Conservation (phyloP, 2,888 invertebrate species). For the Buathra laborator region DNA sequence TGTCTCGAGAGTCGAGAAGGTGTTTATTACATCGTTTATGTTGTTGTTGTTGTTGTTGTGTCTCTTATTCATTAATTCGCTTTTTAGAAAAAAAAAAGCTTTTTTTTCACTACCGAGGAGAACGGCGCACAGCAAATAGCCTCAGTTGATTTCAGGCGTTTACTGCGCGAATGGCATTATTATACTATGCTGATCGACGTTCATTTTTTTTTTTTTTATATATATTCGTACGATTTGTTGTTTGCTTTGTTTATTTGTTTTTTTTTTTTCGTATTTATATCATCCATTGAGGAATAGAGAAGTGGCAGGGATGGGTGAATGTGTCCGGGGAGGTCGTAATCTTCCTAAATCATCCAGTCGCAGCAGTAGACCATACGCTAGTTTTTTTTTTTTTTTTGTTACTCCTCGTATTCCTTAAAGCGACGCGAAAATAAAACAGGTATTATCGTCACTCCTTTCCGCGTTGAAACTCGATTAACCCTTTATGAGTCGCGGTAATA, state of each 20-base stretch:
- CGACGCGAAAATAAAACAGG: constrained; percentile 2
- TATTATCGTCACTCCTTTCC: neutral
- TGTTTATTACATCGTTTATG: constrained; percentile 29
- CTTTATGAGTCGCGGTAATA: too few relatives aligned
- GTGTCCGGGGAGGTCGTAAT: constrained; percentile 39
- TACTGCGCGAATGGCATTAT: constrained; percentile 34
- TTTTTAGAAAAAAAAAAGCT: constrained; percentile 35
- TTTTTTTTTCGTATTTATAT: constrained; percentile 17
- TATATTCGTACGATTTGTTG: constrained; percentile 36
- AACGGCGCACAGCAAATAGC: constrained; percentile 37
- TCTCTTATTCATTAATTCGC: constrained; percentile 11
- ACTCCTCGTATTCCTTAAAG: constrained; percentile 24
- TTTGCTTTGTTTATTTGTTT: constrained; percentile 8
- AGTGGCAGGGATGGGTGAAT: constrained; percentile 32
- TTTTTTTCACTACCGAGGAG: constrained; percentile 45
- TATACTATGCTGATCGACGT: constrained; percentile 33
- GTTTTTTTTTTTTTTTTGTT: constrained; percentile 12
- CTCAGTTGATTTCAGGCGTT: constrained; percentile 29
- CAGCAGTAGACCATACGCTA: constrained; percentile 32
- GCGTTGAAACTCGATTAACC: too few relatives aligned
- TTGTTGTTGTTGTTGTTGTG: neutral
- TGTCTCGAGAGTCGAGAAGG: constrained; percentile 46
- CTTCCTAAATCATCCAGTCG: constrained; percentile 28
- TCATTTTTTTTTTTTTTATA: neutral
- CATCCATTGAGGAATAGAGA: constrained; percentile 35